Evolutionary conservation across 2,113 vertebrate species (phyloP), one percentile per base, ranked within the genome.

Genomic region (Steatornis caripensis): DNA sequence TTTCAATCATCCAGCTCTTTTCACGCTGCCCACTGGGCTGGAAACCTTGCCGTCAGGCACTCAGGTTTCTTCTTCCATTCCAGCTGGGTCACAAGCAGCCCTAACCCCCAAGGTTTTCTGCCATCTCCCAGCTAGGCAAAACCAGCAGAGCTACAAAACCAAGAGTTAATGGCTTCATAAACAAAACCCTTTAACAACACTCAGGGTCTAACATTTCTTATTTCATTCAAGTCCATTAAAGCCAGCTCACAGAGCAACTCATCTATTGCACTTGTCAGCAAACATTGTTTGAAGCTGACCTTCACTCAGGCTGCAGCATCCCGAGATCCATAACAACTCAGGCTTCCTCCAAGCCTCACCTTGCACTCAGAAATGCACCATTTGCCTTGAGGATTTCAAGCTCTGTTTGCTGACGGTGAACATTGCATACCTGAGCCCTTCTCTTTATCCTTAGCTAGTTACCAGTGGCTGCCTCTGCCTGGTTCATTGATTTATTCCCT

Each of bases 201-300:
- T 78, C 34, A 23, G 51, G 21, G 11, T 57, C 34, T 69, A 51
- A 12, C 1, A 12, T 92, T 94, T 94, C 86, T 84, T 89, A 53
- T 95, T 93, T 89, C 83, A 89, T 61, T 64, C 46, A 57, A 60
- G n/a, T 61, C 90, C 89, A 95, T 85, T 87, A 91, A 62, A 89
- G 57, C 41, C 69, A 75, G 55, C 45, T 89, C 74, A 61, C 30
- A 19, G 34, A 82, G 84, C 71, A 84, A 36, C 75, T 80, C 60
- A 9, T 26, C 90, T 89, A 84, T 76, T 69, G 54, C 87, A 45
- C 68, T 83, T 76, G 87, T 93, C 93, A 96, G 93, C 75, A 69
- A 70, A 49, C 39, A 13, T 7, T 87, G 74, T 51, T 71, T 70
- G 93, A 91, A 84, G 61, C 77, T 92, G 95, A 94, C 89, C 91